Evolutionary conservation across 1,140 invertebrate genomes (phyloP).

Genomic region (Sycophaga agraensis): DNA sequence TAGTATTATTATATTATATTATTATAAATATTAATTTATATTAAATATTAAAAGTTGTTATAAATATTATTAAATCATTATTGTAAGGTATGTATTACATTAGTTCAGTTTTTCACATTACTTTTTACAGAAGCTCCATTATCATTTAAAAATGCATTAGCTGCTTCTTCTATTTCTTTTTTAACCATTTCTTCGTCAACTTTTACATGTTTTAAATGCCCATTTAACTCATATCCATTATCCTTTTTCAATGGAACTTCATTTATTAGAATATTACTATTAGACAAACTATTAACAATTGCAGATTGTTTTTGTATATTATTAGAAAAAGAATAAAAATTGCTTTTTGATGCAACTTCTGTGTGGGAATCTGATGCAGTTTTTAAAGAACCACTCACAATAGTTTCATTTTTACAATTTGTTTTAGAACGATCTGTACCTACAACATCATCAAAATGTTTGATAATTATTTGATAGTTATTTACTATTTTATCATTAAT

Average conservation of each 20-base stretch:
- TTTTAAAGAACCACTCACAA: background rate
- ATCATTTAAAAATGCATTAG: background rate
- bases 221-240: background rate
- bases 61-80: no score
- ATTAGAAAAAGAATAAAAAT: background rate
- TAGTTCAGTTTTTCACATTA: no score
- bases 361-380: background rate
- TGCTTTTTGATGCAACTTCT: background rate
- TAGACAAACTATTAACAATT: background rate
- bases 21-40: background rate
- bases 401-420: slow-evolving; percentile 21
- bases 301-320: background rate
- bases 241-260: background rate
- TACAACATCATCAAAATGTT: no score
- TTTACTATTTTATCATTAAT: no score
- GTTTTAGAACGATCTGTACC: background rate
- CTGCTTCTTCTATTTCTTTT: background rate
- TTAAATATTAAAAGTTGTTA: no score
- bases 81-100: no score
- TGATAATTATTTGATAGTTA: background rate
- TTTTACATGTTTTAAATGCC: background rate
- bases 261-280: no score
- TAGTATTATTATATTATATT: background rate
- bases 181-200: background rate
- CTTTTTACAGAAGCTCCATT: background rate